Evolutionary conservation across 1,140 invertebrate species (phyloP).

Genomic region (Colletes latitarsis): DNA sequence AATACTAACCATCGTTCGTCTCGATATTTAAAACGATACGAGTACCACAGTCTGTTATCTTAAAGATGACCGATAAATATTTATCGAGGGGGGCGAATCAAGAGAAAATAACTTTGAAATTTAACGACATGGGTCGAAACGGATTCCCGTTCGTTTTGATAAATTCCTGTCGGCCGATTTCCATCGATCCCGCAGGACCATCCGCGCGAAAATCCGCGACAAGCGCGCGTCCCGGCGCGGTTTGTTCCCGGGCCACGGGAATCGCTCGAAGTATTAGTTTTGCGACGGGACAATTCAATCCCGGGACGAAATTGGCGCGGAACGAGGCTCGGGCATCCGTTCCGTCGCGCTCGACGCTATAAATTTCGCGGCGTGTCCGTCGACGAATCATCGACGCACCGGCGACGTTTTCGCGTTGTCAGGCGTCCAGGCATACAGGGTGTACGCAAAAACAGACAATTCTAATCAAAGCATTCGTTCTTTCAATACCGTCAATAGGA

Average conservation of each 20-base stretch:
- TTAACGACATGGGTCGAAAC: background rate
- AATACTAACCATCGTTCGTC: too few species aligned
- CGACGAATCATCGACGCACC: background rate
- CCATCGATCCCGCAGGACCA: background rate
- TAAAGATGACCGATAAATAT: too few species aligned
- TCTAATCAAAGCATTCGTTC: too few species aligned
- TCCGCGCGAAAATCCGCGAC: background rate
- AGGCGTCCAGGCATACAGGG: too few species aligned
- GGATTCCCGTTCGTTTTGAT: background rate
- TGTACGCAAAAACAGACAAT: too few species aligned
- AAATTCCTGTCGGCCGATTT: background rate
- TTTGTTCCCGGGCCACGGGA: background rate
- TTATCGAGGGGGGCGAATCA: too few species aligned
- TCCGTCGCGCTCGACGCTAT: background rate
- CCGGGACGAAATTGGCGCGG: background rate
- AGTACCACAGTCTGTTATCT: too few species aligned
- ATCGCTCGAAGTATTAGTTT: slow-evolving; percentile 9
- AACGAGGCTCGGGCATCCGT: background rate
- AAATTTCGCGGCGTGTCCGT: background rate
- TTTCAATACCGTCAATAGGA: too few species aligned
- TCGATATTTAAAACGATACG: too few species aligned
- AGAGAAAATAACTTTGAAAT: background rate
- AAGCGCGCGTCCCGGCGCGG: background rate
- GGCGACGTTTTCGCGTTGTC: background rate
- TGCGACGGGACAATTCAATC: slow-evolving; percentile 8